A percentile compares a stretch with the other conserved stretches of the same genome.
Conservation (phyloP, 2,888 invertebrate genomes). For the Drosophila infuscata region DNA sequence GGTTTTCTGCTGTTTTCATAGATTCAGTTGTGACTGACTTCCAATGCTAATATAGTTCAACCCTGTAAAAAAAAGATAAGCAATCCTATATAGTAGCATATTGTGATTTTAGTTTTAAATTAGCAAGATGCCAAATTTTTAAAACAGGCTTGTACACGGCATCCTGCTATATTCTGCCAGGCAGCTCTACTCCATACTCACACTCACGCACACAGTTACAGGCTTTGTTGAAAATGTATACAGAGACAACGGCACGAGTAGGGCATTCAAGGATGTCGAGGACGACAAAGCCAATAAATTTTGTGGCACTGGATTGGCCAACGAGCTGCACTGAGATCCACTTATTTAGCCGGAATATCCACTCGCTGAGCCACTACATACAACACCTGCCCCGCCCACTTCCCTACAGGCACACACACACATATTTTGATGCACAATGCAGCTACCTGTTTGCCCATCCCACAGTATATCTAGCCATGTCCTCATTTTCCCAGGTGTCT, state of each 20-base stretch:
- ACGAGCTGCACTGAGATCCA: constrained; percentile 64
- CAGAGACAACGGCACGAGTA: constrained; percentile 7
- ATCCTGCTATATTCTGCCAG: constrained; percentile 16
- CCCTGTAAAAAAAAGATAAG: neutral
- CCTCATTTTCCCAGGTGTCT: constrained; percentile 74
- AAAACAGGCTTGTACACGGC: constrained; percentile 48
- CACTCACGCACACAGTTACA: constrained; percentile 2
- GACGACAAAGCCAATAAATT: constrained; percentile 78
- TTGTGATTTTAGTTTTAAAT: constrained; percentile 75
- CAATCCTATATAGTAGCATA: constrained; percentile 3
- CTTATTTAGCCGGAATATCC: constrained; percentile 66
- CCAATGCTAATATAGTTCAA: neutral
- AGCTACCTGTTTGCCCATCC: constrained; percentile 10
- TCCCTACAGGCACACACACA: neutral
- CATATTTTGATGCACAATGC: constrained; percentile 9
- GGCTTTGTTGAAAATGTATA: constrained; percentile 44
- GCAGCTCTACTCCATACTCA: constrained; percentile 7
- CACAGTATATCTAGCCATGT: neutral
- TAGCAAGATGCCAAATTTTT: constrained; percentile 72
- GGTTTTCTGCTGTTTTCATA: neutral
- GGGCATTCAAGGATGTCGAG: constrained; percentile 49
- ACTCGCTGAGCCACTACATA: constrained; percentile 46
- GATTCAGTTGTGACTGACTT: neutral
- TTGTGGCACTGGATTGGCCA: constrained; percentile 73
- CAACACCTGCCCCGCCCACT: neutral